Evolutionary conservation across 2,113 vertebrate genomes (phyloP), one percentile per base, ranked within the genome.

Genomic region (Strix uralensis): DNA sequence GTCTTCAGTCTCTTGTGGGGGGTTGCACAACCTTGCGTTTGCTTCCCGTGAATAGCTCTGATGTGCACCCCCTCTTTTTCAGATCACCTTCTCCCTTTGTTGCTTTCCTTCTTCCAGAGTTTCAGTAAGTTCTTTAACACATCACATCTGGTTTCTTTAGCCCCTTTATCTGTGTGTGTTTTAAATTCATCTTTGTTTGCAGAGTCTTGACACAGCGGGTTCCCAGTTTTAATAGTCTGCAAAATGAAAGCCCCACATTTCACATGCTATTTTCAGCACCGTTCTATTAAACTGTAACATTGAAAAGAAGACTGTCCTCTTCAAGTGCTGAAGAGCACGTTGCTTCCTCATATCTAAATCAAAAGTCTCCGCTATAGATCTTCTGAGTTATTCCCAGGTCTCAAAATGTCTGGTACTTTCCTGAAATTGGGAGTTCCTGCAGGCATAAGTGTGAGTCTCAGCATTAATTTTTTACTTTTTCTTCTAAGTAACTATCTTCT

Each of bases 191-290:
- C 96, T 94, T 94, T 94, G 87, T 97, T 95, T 96, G 92, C 87
- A 78, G 91, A 91, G 94, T 88, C 89, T 95, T 94, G 86, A 94
- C 92, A 95, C 97, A 96, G 96, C 83, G 0, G 94, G 93, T 92
- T 97, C 87, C 90, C 59, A 7, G 94, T 92, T 97, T 88, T 96
- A 95, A 97, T 96, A 95, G 94, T 82, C 96, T 96, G 91, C 62
- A 44, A 34, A 95, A 90, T 96, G 96, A 97, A 97, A 97, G 95
- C 81, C 87, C 95, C 88, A 96, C 94, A 94, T 97, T 92, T 97
- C 92, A 92, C 81, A 88, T 1, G 7, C 89, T 97, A 96, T 97
- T 97, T 97, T 97, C 94, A 95, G 95, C 91, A 14, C 62, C 10
- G 5, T 62, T 94, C 92, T 66, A 90, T 97, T 96, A 96, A 96